A percentile compares a stretch with the other conserved stretches of the same genome.
Conservation (phyloP, 2,113 vertebrate species). For the Tragelaphus scriptus region DNA sequence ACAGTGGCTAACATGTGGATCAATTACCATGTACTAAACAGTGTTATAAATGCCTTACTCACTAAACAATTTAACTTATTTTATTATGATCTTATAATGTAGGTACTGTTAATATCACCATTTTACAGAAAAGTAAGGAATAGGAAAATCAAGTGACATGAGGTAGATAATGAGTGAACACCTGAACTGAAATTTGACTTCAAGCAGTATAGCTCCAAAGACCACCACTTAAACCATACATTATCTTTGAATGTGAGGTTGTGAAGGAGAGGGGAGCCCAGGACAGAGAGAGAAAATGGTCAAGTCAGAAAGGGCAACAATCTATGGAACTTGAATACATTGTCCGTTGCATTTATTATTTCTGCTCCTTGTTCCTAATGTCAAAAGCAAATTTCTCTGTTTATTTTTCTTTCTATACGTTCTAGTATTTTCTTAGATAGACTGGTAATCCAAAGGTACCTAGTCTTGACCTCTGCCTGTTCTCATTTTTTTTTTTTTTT, state of each 20-base stretch:
- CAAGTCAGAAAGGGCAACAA: not conserved
- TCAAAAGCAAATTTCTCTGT: not conserved
- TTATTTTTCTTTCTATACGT: not conserved
- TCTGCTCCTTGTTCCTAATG: not conserved
- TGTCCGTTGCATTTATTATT: not conserved
- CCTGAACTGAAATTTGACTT: not conserved
- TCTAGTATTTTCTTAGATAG: not conserved
- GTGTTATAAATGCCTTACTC: not conserved
- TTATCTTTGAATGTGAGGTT: not conserved
- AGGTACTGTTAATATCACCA: not conserved
- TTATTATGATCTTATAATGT: not conserved
- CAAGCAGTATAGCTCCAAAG: not conserved
- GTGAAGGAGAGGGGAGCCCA: not conserved
- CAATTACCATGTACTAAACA: not conserved
- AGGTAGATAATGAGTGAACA: not conserved
- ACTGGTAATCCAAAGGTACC: not conserved
- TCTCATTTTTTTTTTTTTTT: not conserved
- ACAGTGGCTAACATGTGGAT: not conserved
- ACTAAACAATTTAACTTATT: not conserved
- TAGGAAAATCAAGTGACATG: not conserved
- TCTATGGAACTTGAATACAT: not conserved
- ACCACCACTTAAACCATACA: not conserved
- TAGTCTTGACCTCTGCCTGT: not conserved
- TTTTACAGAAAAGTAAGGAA: conserved; percentile 27
- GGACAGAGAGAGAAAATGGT: not conserved